Evolutionary conservation across 1,140 invertebrate species (phyloP), one percentile per base, ranked within the genome.

Genomic region (Hylaeus volcanicus): DNA sequence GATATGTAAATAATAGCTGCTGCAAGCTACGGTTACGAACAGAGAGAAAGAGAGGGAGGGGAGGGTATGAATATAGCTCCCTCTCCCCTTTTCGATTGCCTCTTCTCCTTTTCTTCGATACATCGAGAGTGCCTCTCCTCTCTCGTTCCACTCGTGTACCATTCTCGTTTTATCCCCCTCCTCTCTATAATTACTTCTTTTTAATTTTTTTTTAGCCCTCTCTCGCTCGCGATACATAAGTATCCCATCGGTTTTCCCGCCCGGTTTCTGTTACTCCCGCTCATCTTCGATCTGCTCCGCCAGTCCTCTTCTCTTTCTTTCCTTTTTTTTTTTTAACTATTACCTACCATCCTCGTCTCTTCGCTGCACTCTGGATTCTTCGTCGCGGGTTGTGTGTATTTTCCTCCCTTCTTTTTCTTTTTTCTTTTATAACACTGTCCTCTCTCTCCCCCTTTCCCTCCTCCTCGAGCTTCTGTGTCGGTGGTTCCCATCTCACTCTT

Each of bases 1-100:
- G 88, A 83, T 88, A 88, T 89, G 89, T 88, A 89, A 91, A 90
- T 90, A 91, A 89, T 88, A 87, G 86, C 85, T 73, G 81, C 85
- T 81, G 68, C 74, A 81, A 73, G 80, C 48, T 74, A 86, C 77
- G 70, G 79, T 78, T 80, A 26, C 26, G 26, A 26, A 26, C 26
- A 26, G 26, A 26, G 26, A 26, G 26, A 26, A 26, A 26, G 26
- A 26, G 26, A 26, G 84, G 83, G 72, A 79, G 43, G 75, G 61
- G 80, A 75, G 83, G 78, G 65, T 77, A 74, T 77, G 74, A 77
- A 70, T 81, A 51, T 51, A 77, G 65, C 66, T 68, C 55, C 80
- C 78, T 82, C 68, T 71, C 74, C 70, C 74, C 79, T 82, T 73
- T 65, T 41, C 41, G 78, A 66, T 78, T 69, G 37, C 70, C 79